A percentile compares a stretch with the other conserved stretches of the same genome.
phyloP scores from a whole-genome alignment of 2,113 vertebrate genomes.

The Coracopsis vasa region DNA sequence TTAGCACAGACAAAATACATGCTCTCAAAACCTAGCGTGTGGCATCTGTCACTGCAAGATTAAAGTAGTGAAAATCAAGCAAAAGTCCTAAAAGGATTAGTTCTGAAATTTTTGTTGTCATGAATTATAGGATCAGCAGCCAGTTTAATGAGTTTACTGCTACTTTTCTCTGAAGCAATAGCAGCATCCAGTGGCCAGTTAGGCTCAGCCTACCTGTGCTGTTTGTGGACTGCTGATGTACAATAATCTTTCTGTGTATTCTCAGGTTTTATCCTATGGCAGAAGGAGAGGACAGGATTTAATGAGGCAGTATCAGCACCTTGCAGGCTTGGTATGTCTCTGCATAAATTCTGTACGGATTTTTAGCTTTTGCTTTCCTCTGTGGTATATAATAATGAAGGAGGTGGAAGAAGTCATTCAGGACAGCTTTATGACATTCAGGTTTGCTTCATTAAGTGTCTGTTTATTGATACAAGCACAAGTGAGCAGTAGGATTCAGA shows the following conservation, averaged over 20 bases:
- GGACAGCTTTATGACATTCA: neutral
- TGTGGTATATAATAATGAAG: neutral
- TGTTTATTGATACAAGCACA: neutral
- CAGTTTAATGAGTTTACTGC: conserved; percentile 61
- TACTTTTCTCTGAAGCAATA: conserved; percentile 35
- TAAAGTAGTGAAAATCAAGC: conserved; percentile 12
- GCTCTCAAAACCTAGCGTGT: neutral
- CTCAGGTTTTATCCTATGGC: neutral
- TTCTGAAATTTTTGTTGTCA: conserved; percentile 35
- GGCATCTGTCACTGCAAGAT: neutral
- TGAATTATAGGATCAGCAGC: conserved; percentile 6
- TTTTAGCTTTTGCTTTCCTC: neutral
- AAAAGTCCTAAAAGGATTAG: neutral
- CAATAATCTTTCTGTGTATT: neutral
- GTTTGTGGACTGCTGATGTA: neutral
- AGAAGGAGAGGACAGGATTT: neutral
- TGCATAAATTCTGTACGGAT: neutral
- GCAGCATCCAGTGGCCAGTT: conserved; percentile 50
- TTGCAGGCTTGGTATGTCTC: neutral
- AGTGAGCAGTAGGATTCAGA: neutral
- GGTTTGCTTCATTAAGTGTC: neutral
- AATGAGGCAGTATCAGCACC: neutral
- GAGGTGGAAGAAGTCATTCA: neutral
- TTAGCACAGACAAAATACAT: neutral
- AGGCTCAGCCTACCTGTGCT: neutral